These are phyloP conservation scores for Acanthosepion esculentum DNA, from an alignment of 2,888 invertebrate species.

Conservation along the genomic window DNA sequence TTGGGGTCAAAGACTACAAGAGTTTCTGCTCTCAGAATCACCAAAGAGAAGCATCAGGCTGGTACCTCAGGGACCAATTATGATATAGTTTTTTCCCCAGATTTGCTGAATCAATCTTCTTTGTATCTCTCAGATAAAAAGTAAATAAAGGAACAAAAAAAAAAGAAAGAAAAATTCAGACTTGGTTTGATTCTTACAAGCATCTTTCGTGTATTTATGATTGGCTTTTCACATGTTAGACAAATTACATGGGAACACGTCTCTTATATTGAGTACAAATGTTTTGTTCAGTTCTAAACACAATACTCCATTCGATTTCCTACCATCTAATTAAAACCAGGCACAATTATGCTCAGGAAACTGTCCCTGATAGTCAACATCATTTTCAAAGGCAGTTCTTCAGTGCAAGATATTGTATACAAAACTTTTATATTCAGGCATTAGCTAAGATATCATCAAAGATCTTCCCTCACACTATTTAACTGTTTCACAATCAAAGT, in stretches of 20 bases:
- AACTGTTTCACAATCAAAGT: too few species aligned
- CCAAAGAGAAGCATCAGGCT: not conserved
- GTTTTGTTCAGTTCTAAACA: not conserved
- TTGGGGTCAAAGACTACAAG: not conserved
- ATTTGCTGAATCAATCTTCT: not conserved
- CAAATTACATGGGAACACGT: not conserved
- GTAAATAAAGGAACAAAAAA: not conserved
- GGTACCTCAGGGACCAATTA: conserved; percentile 17
- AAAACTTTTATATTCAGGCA: not conserved
- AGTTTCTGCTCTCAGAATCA: not conserved
- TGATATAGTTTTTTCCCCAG: not conserved
- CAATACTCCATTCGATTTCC: not conserved
- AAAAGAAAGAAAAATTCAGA: not conserved
- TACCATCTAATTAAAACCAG: not conserved
- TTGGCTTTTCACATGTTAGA: not conserved
- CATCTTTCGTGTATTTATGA: not conserved
- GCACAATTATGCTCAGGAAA: not conserved
- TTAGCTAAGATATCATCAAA: not conserved
- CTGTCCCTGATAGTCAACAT: not conserved
- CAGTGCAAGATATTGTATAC: not conserved
- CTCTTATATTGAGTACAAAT: not conserved
- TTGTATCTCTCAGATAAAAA: not conserved
- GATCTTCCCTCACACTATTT: too few species aligned
- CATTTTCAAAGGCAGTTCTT: not conserved
- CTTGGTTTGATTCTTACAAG: not conserved